phyloP scores from a whole-genome alignment of 2,888 invertebrate species.

The Caenorhabditis sp. region DNA sequence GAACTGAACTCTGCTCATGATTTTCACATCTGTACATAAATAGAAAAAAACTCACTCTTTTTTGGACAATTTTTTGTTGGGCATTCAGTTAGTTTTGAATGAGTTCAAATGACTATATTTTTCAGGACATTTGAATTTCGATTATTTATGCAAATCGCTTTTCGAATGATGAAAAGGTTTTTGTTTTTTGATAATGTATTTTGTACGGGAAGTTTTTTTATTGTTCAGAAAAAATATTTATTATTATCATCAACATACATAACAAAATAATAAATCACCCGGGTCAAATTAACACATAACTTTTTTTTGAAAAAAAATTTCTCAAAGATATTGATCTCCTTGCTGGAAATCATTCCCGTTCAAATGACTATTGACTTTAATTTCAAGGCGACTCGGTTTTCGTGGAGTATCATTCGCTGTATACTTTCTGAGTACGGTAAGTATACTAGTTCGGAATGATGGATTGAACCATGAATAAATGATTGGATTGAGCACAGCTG shows the following conservation, averaged over 20 bases:
- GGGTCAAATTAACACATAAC: no score
- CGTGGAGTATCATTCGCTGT: not conserved
- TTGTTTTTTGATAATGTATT: no score
- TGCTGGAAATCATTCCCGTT: not conserved
- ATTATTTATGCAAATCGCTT: not conserved
- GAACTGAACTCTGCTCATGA: no score
- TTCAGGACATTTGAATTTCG: not conserved
- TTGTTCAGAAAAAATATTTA: not conserved
- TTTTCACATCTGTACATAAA: no score
- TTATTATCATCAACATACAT: not conserved
- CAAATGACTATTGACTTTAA: not conserved
- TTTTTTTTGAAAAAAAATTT: not conserved
- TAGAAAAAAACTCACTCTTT: slow-evolving; percentile 31
- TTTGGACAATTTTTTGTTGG: slow-evolving; percentile 16
- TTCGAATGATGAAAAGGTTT: not conserved
- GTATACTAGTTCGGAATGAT: slow-evolving; percentile 57
- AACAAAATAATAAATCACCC: no score
- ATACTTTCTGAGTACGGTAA: not conserved
- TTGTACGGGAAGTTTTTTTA: no score
- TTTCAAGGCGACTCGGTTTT: slow-evolving; percentile 21
- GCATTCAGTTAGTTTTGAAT: not conserved
- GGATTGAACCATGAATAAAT: slow-evolving; percentile 70
- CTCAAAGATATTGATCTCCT: not conserved
- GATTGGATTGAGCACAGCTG: slow-evolving; percentile 66
- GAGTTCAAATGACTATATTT: not conserved